A percentile compares a stretch with the other conserved stretches of the same genome.
Evolutionary conservation across 2,888 invertebrate genomes (phyloP).

Genomic region (Morpho deidamia): DNA sequence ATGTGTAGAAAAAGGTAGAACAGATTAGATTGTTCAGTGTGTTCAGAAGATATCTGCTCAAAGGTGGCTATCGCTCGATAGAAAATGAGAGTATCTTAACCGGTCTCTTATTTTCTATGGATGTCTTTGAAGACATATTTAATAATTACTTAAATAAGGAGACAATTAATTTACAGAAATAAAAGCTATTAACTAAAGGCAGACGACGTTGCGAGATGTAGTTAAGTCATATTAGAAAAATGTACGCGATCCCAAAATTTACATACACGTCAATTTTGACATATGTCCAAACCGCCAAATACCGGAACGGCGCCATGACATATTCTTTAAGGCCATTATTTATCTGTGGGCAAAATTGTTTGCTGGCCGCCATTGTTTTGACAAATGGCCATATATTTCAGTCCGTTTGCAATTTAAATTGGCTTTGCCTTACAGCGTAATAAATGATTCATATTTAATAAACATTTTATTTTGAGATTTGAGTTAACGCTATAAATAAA

Average conservation of each 20-base stretch:
- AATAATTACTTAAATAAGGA: no score
- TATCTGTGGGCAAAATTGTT: conserved; percentile 6
- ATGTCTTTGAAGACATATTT: no score
- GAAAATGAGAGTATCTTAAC: no score
- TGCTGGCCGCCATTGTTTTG: conserved; percentile 11
- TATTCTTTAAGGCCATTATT: conserved; percentile 9
- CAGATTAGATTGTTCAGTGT: no score
- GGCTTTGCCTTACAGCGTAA: neutral
- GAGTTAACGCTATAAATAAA: no score
- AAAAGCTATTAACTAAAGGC: neutral
- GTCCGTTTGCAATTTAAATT: conserved; percentile 2
- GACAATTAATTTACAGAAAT: no score
- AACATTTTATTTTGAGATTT: no score
- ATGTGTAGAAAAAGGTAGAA: no score
- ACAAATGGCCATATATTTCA: conserved; percentile 9
- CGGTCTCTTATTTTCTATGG: no score
- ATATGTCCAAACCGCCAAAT: conserved; percentile 7
- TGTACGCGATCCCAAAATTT: neutral
- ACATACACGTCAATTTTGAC: conserved; percentile 4
- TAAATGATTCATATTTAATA: no score
- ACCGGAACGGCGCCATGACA: conserved; percentile 5
- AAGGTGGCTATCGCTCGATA: no score
- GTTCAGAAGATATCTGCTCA: no score
- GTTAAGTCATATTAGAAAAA: neutral
- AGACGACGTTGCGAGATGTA: neutral